Evolutionary conservation across 2,797 vertebrate genomes (phyloP).

Genomic region (Momotus momota): DNA sequence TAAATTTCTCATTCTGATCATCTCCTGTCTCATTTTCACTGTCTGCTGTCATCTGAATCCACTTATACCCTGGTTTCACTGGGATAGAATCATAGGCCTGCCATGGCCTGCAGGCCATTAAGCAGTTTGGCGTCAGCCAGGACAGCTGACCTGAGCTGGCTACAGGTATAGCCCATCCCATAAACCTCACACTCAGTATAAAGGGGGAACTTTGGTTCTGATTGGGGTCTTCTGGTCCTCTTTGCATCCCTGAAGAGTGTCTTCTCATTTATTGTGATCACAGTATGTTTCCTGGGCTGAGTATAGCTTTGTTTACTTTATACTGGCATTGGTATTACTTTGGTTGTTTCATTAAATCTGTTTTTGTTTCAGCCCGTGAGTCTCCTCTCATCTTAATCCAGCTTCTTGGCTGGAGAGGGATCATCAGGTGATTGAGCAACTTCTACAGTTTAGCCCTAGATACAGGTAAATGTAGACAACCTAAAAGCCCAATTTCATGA

Average conservation of each 20-base stretch:
- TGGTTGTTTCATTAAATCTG: neutral
- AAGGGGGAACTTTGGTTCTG: too few relatives aligned
- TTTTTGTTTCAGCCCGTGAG: neutral
- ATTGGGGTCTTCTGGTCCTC: neutral
- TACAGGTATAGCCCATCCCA: neutral
- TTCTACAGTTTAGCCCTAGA: too few relatives aligned
- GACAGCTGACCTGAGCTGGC: too few relatives aligned
- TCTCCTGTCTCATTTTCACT: neutral
- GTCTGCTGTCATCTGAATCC: neutral
- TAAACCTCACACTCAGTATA: too few relatives aligned
- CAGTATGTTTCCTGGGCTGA: neutral
- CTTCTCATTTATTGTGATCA: neutral
- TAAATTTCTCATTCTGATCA: neutral
- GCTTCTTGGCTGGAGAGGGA: neutral
- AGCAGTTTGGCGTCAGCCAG: neutral
- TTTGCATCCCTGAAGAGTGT: neutral
- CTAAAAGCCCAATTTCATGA: neutral
- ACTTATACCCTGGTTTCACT: neutral
- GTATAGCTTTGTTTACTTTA: neutral
- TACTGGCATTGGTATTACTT: neutral
- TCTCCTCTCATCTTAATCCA: neutral
- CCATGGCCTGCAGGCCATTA: neutral
- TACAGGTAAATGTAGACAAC: too few relatives aligned
- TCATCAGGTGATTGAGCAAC: too few relatives aligned
- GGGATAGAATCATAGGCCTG: neutral